phyloP scores from a whole-genome alignment of 2,888 invertebrate genomes.

The Synergus umbraculus region DNA sequence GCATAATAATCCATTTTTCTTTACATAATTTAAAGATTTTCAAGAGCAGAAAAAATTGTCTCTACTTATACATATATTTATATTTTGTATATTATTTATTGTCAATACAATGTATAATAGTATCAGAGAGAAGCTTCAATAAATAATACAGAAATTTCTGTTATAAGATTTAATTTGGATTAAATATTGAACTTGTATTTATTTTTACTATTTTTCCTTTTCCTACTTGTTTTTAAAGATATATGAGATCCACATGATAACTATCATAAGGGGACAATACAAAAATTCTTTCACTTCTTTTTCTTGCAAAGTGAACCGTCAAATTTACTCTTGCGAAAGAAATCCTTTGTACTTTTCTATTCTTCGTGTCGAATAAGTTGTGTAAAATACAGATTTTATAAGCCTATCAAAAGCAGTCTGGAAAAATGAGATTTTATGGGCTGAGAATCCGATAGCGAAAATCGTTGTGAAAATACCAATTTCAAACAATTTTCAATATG shows the following conservation, averaged over 20 bases:
- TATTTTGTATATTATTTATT: too few species aligned
- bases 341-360: not conserved
- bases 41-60: too few species aligned
- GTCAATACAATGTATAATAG: too few species aligned
- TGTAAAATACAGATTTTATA: not conserved
- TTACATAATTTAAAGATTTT: too few species aligned
- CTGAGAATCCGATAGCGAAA: not conserved
- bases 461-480: not conserved
- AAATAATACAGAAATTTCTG: too few species aligned
- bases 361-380: slow-evolving; percentile 9
- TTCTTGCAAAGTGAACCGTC: not conserved
- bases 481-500: not conserved
- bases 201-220: not conserved
- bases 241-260: not conserved
- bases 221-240: not conserved
- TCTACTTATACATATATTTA: too few species aligned
- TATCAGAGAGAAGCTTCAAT: too few species aligned
- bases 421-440: not conserved
- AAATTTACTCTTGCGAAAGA: slow-evolving; percentile 24
- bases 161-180: too few species aligned
- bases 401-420: slow-evolving; percentile 12
- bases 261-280: not conserved
- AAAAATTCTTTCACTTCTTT: not conserved
- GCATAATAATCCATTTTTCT: too few species aligned
- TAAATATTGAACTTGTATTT: not conserved